Evolutionary conservation across 2,888 invertebrate genomes (phyloP).

Genomic region (Drosophila recens): DNA sequence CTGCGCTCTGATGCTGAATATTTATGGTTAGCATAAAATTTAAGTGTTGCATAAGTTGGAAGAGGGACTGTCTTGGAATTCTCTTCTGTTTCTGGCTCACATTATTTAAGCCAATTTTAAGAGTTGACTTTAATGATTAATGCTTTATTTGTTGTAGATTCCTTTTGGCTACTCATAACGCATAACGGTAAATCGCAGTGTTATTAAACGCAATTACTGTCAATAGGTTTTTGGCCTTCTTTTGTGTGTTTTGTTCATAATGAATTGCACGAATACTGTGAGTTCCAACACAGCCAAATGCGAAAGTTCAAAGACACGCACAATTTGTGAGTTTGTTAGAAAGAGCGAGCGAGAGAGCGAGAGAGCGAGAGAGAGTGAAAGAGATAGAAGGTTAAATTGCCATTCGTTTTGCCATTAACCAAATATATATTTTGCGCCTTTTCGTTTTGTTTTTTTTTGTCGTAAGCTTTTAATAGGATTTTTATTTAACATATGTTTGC

Average conservation of each 20-base stretch:
- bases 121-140: constrained; percentile 69
- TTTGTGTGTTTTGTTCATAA: constrained; percentile 46
- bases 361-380: too few species aligned
- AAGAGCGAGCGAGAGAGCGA: neutral
- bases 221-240: constrained; percentile 60
- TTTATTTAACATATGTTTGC: constrained; percentile 71
- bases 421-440: constrained; percentile 49
- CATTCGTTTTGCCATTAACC: constrained; percentile 66
- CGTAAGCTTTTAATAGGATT: constrained; percentile 77
- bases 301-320: constrained; percentile 74
- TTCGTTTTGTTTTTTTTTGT: constrained; percentile 33
- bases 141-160: constrained; percentile 56
- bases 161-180: constrained; percentile 46
- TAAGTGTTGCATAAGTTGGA: constrained; percentile 77
- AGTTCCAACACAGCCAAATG: constrained; percentile 45
- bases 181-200: constrained; percentile 68
- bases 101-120: constrained; percentile 54
- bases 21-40: constrained; percentile 77
- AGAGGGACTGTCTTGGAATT: neutral
- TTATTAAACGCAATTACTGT: constrained; percentile 78
- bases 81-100: neutral
- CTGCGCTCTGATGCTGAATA: constrained; percentile 33
- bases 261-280: constrained; percentile 71
- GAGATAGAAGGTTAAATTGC: neutral
- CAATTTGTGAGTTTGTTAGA: constrained; percentile 6